These are phyloP conservation scores for Diadophis punctatus DNA, from an alignment of 2,113 vertebrate genomes.

Conservation along the genomic window DNA sequence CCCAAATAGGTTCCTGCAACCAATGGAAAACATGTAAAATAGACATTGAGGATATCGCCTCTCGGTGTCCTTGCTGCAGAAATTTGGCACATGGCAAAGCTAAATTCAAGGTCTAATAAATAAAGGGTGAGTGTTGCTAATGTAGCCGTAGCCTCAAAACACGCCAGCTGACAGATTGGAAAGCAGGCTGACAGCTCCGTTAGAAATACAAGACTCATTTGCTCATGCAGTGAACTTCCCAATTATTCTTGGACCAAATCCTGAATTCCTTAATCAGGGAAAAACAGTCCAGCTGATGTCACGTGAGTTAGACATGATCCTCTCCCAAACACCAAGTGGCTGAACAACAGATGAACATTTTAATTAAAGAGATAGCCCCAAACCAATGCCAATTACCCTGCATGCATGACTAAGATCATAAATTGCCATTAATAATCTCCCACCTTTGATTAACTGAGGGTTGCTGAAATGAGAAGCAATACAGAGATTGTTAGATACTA, in stretches of 20 bases:
- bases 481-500: background rate
- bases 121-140: background rate
- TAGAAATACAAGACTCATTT: background rate
- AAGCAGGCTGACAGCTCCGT: slow-evolving; percentile 10
- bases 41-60: background rate
- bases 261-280: background rate
- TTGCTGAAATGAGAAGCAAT: slow-evolving; percentile 20
- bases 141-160: background rate
- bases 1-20: background rate
- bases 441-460: slow-evolving; percentile 49
- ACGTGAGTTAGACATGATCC: background rate
- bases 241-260: background rate
- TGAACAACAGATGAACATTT: background rate
- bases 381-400: slow-evolving; percentile 33
- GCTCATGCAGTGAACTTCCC: background rate
- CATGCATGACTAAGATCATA: slow-evolving; percentile 57
- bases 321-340: slow-evolving; percentile 1
- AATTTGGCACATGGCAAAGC: background rate
- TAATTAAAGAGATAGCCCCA: slow-evolving; percentile 14
- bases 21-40: too few relatives aligned
- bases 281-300: background rate
- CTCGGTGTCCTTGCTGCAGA: background rate
- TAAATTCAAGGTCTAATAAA: background rate
- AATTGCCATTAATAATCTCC: slow-evolving; percentile 47
- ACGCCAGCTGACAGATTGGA: background rate